Base-by-base conservation (phyloP, 2,888 invertebrate species). In the Drosophila nigricruria region DNA sequence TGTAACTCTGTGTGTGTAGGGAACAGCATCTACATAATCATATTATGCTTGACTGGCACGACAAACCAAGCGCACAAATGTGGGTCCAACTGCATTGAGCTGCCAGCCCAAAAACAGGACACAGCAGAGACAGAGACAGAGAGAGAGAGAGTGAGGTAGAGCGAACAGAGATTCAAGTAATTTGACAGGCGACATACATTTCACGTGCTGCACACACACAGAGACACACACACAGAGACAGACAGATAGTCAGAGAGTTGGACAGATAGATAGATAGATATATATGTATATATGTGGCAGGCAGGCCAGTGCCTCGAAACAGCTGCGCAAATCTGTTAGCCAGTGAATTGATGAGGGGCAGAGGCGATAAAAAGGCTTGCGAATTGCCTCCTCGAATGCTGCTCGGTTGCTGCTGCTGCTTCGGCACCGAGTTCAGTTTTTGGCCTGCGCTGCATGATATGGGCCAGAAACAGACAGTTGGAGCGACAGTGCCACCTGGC, bases 401-500 rank as follows among this genome's bases (percentile, higher is more conserved):
- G n/a, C 36, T 25, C 49, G 47, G 49, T 50, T 27, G 47, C 14
- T 25, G 18, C 47, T 18, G 20, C 16, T 10, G 52, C 23, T 34
- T 34, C 30, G 52, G 34, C 34, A 4, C 23, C 53, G 38, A 32
- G 50, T 53, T 73, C 61, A 59, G 52, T 50, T 27, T 23, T 42
- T 70, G 49, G 34, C 42, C 27, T 62, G 69, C 65, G 82, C 77
- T 3, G 53, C 82, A 88, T 88, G 86, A 84, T 84, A 88, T 88
- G 86, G 88, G 73, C 67, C 57, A 47, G 42, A 66, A 52, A 64
- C 73, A 65, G 85, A 73, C 82, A 86, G 88, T 85, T 89, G 86
- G 88, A 86, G 85, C 78, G 89, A 81, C 89, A 90, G 85, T 75
- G 91, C 84, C 91, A 90, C 90, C 90, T 90, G 91, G 91, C 91